These are phyloP conservation scores for Catharus bicknelli DNA, from an alignment of 2,113 vertebrate species.

Conservation along the genomic window DNA sequence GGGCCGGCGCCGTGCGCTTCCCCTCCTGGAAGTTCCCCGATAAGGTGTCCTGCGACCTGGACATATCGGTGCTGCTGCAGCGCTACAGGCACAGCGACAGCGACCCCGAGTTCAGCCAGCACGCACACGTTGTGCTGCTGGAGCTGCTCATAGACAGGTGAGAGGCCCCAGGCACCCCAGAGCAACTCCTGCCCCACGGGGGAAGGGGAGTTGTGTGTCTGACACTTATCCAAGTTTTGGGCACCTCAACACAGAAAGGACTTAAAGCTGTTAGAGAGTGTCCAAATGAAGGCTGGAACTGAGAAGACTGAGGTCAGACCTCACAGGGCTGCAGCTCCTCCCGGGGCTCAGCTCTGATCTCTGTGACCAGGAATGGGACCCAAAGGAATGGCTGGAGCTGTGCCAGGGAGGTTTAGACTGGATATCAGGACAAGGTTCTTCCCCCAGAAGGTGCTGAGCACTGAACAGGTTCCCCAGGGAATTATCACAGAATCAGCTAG, in stretches of 20 bases:
- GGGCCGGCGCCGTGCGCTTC: constrained; percentile 78
- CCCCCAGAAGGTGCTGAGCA: background rate
- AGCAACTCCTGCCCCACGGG: fast-evolving
- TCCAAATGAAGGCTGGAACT: background rate
- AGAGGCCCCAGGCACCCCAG: background rate
- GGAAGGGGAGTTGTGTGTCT: fast-evolving
- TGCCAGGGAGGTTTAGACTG: background rate
- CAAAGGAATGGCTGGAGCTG: background rate
- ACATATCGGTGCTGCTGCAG: constrained; percentile 83
- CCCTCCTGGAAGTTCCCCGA: constrained; percentile 95
- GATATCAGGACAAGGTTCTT: background rate
- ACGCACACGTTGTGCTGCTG: constrained; percentile 86
- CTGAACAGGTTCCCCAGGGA: background rate
- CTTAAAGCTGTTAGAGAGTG: background rate
- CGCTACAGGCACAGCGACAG: constrained; percentile 80
- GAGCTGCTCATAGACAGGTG: constrained; percentile 95
- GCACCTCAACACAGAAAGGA: background rate
- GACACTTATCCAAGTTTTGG: background rate
- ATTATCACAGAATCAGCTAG: background rate
- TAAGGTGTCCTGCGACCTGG: constrained; percentile 84
- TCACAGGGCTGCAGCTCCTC: background rate
- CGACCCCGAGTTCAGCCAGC: constrained; percentile 84
- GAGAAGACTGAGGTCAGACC: background rate
- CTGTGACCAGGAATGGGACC: background rate
- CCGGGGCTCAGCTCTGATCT: background rate